Evolutionary conservation across 2,888 invertebrate genomes (phyloP), one percentile per base, ranked within the genome.

Genomic region (Temnothorax rugatulus): DNA sequence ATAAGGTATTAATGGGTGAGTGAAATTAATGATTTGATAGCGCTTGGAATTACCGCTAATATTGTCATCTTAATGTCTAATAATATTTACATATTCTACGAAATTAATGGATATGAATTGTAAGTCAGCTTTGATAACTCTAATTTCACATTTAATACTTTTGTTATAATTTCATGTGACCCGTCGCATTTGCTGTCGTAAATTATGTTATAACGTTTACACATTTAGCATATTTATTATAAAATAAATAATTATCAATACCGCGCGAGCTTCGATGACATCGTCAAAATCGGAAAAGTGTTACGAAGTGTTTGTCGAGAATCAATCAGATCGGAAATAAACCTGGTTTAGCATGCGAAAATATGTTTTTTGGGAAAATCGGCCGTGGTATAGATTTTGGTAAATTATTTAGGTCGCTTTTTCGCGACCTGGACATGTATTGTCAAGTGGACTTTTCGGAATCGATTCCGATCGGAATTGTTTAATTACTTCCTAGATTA

Each of bases 331-430:
- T 15, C 4, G 13, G n/a, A 34, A 50, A 47, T 9, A 47, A 44
- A 44, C 13, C 44, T 18, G 7, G 4, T 44, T 41, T n/a, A n/a
- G 38, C 41, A 15, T 11, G 52, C 9, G 66, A 54, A n/a, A 9
- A 54, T 25, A 13, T 18, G 5, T 63, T 47, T 59, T n/a, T 2
- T 18, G 52, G 13, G 21, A 41, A 54, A 64, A 64, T 52, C 21
- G 64, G n/a, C 9, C 59, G 52, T 52, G 15, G n/a, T 41, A 54
- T 41, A 54, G 29, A 57, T 54, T 34, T 61, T 73, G 76, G 4
- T 1, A 18, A 1, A 44, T 13, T 13, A 21, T 64, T 47, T 47
- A 61, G n/a, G 18, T 38, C 34, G 82, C 66, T 71, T 85, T 85
- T 52, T 66, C 74, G 73, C 38, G 52, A 47, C 41, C 41, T 41